Conservation (phyloP, 2,888 invertebrate species). For the Dastarcus helophoroides region DNA sequence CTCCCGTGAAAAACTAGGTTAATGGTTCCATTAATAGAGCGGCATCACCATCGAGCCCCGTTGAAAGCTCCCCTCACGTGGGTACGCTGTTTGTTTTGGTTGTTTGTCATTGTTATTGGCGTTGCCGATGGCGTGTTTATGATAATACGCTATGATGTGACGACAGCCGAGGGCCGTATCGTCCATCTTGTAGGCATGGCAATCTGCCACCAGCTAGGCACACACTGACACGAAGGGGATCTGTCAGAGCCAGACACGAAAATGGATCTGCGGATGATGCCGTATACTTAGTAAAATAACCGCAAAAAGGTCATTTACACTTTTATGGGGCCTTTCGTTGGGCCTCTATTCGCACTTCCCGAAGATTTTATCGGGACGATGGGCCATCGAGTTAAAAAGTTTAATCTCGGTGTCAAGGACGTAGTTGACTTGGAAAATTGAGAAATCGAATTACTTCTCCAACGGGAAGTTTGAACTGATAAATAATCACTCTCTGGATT, state of each 20-base stretch:
- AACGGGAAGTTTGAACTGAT: too few relatives aligned
- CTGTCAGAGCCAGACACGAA: slow-evolving; percentile 26
- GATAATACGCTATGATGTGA: slow-evolving; percentile 16
- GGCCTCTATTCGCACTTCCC: slow-evolving; percentile 27
- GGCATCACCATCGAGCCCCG: not conserved
- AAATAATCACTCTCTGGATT: too few relatives aligned
- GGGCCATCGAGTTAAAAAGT: too few relatives aligned
- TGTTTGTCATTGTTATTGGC: slow-evolving; percentile 7
- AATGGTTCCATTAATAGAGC: too few relatives aligned
- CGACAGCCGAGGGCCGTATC: slow-evolving; percentile 10
- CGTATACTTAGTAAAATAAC: slow-evolving; percentile 36
- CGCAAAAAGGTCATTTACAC: slow-evolving; percentile 34
- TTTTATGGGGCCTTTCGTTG: slow-evolving; percentile 30
- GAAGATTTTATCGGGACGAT: slow-evolving; percentile 30
- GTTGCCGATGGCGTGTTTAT: slow-evolving; percentile 17
- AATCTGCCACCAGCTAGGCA: too few relatives aligned
- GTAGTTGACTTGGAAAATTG: too few relatives aligned
- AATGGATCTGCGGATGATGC: slow-evolving; percentile 33
- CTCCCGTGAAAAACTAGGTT: too few relatives aligned
- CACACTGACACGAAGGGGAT: slow-evolving; percentile 19
- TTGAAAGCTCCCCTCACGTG: not conserved
- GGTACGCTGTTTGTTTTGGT: slow-evolving; percentile 1
- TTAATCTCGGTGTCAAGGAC: too few relatives aligned
- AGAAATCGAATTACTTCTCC: too few relatives aligned
- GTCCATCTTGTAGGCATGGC: slow-evolving; percentile 12